Percentiles rank a stretch among this genome's conserved stretches.
phyloP scores from a whole-genome alignment of 1,140 invertebrate species.

The Drosophila sp. region DNA sequence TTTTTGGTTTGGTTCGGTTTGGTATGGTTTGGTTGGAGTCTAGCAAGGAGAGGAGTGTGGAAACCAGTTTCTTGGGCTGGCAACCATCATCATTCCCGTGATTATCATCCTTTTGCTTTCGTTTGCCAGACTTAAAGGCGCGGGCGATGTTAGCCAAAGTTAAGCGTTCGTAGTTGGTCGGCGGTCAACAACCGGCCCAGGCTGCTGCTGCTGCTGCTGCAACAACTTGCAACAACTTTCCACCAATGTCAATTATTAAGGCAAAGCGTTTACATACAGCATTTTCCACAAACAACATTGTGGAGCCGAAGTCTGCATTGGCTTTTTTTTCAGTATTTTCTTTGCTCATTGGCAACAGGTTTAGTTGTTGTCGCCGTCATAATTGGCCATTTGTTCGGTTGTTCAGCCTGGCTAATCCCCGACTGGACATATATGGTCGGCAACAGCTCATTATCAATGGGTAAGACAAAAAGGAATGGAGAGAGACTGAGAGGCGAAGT shows the following conservation, averaged over 20 bases:
- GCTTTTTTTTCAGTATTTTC: slow-evolving; percentile 52
- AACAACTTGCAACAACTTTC: slow-evolving; percentile 54
- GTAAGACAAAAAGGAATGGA: too few species aligned
- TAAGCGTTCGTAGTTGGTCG: slow-evolving; percentile 8
- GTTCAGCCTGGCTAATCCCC: slow-evolving; percentile 44
- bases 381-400: slow-evolving; percentile 67
- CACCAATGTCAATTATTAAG: slow-evolving; percentile 79
- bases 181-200: slow-evolving; percentile 55
- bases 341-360: slow-evolving; percentile 45
- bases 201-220: slow-evolving; percentile 16
- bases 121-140: slow-evolving; percentile 56
- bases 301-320: slow-evolving; percentile 2
- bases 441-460: neutral
- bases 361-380: slow-evolving; percentile 45
- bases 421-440: slow-evolving; percentile 4
- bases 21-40: neutral
- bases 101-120: slow-evolving; percentile 74
- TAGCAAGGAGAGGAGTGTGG: slow-evolving; percentile 5
- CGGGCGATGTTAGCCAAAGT: slow-evolving; percentile 38
- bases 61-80: slow-evolving; percentile 4
- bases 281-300: slow-evolving; percentile 46
- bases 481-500: neutral
- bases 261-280: slow-evolving; percentile 73
- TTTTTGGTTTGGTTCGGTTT: neutral
- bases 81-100: neutral